Conservation (phyloP, 2,797 vertebrate species). For the Artibeus jamaicensis region DNA sequence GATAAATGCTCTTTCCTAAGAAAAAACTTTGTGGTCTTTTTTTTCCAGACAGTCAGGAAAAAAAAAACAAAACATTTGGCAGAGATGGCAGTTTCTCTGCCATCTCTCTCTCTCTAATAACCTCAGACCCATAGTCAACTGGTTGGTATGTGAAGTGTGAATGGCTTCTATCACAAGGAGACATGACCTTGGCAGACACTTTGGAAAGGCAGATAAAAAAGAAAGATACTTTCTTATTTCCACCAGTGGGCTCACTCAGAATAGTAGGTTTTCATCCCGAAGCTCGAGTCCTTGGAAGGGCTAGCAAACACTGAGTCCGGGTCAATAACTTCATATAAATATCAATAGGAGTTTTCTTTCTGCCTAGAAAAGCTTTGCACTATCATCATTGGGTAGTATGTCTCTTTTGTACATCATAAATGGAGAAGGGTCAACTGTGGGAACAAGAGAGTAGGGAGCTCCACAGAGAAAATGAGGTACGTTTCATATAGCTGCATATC, state of each 20-base stretch:
- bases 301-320: not conserved
- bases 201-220: slow-evolving; percentile 36
- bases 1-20: not conserved
- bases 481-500: not conserved
- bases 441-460: not conserved
- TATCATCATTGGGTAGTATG: not conserved
- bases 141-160: slow-evolving; percentile 46
- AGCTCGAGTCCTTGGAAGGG: not conserved
- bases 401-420: not conserved
- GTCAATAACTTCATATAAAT: not conserved
- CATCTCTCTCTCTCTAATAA: slow-evolving; percentile 40
- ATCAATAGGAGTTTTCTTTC: not conserved
- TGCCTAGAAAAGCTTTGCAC: not conserved
- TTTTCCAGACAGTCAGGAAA: not conserved
- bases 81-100: not conserved
- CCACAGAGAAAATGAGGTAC: not conserved
- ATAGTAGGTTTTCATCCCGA: not conserved
- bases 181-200: slow-evolving; percentile 54
- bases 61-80: not conserved
- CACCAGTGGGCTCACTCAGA: not conserved
- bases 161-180: slow-evolving; percentile 52
- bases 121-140: slow-evolving; percentile 26
- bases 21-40: slow-evolving; percentile 16
- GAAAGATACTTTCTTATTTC: slow-evolving; percentile 43
- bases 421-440: not conserved